Evolutionary conservation across 2,113 vertebrate genomes (phyloP).

Genomic region (Tringa solitaria): DNA sequence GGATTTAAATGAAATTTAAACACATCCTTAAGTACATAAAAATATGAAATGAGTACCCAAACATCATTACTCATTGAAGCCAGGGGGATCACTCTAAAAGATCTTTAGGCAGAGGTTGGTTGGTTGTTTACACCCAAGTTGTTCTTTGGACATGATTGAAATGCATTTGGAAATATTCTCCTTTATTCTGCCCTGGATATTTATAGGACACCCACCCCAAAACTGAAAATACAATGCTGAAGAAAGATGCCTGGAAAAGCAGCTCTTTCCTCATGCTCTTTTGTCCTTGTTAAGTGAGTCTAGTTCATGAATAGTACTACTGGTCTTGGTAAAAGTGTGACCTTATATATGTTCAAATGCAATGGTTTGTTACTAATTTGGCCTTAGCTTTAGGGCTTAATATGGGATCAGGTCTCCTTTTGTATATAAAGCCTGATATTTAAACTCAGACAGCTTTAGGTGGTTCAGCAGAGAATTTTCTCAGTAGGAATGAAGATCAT

Average conservation of each 20-base stretch:
- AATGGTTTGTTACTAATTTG: constrained; percentile 56
- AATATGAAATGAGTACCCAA: not conserved
- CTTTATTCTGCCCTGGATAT: not conserved
- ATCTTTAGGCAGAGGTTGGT: not conserved
- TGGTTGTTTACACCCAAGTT: not conserved
- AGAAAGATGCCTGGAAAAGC: not conserved
- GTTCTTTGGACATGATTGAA: not conserved
- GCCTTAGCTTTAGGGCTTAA: constrained; percentile 26
- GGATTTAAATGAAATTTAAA: not conserved
- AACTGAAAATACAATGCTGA: not conserved
- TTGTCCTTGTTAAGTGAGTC: constrained; percentile 40
- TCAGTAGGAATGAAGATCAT: not conserved
- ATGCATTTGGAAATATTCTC: not conserved
- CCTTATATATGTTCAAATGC: constrained; percentile 43
- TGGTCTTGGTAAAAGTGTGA: constrained; percentile 29
- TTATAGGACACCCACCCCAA: not conserved
- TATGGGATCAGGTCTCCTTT: constrained; percentile 17
- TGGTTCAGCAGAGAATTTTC: not conserved
- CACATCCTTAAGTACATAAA: not conserved
- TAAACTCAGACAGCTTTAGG: constrained; percentile 32
- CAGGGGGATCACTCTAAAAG: not conserved
- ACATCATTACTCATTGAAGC: not conserved
- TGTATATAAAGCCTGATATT: constrained; percentile 36
- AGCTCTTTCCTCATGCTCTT: not conserved
- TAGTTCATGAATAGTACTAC: not conserved